Evolutionary conservation across 1,140 invertebrate species (phyloP).

Genomic region (honey bee (Apis mellifera)): Amel_HAv3.1 CM009931.2:21533001-21533500

Average conservation of each 20-base stretch:
- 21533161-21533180: conserved; percentile 1
- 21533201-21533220: conserved; percentile 1
- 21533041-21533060: not conserved
- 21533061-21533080: too few relatives aligned
- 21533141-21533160: not conserved
- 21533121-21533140: not conserved
- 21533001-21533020: too few relatives aligned
- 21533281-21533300: not conserved
- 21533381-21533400: conserved; percentile 15
- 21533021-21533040: not conserved
- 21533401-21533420: conserved; percentile 3
- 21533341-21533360: not conserved
- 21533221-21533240: not conserved
- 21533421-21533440: not conserved
- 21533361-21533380: conserved; percentile 8
- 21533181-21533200: not conserved
- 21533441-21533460: not conserved
- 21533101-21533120: not conserved
- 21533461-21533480: not conserved
- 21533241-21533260: not conserved
- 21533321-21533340: not conserved
- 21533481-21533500: not conserved
- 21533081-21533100: too few relatives aligned
- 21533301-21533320: not conserved
- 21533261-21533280: not conserved